These are phyloP conservation scores for Oceanodroma leucorhoa DNA, from an alignment of 2,797 vertebrate species.

Conservation along the genomic window DNA sequence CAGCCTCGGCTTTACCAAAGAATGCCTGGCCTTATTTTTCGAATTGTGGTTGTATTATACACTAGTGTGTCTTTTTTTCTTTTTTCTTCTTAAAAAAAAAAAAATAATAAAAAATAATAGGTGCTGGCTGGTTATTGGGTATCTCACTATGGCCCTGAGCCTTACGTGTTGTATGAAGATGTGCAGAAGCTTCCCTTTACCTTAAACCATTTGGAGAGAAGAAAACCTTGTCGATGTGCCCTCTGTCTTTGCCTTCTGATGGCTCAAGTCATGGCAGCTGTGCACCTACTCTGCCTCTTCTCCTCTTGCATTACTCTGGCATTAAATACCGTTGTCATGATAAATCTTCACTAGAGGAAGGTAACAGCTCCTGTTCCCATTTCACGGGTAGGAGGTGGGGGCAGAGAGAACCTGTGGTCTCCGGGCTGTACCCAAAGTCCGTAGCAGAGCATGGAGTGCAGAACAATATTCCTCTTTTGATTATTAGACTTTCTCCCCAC, in stretches of 20 bases:
- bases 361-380: not conserved
- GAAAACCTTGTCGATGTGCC: accelerated
- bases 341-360: not conserved
- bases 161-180: not conserved
- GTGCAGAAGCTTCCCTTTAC: not conserved
- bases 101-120: not conserved
- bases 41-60: not conserved
- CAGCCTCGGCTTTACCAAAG: conserved; percentile 34
- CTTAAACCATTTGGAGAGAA: not conserved
- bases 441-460: not conserved
- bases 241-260: not conserved
- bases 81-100: not conserved
- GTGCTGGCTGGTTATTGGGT: not conserved
- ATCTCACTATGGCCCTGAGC: not conserved
- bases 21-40: conserved; percentile 8
- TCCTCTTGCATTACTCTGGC: accelerated
- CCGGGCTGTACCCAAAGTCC: not conserved
- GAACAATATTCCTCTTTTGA: not conserved
- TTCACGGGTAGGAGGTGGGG: not conserved
- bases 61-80: not conserved
- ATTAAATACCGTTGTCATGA: accelerated
- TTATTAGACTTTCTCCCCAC: not conserved
- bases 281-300: not conserved
- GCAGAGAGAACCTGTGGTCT: not conserved
- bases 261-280: not conserved